A percentile compares a stretch with the other conserved stretches of the same genome.
Conservation (phyloP, 2,113 vertebrate genomes). For the Pogona vitticeps region DNA sequence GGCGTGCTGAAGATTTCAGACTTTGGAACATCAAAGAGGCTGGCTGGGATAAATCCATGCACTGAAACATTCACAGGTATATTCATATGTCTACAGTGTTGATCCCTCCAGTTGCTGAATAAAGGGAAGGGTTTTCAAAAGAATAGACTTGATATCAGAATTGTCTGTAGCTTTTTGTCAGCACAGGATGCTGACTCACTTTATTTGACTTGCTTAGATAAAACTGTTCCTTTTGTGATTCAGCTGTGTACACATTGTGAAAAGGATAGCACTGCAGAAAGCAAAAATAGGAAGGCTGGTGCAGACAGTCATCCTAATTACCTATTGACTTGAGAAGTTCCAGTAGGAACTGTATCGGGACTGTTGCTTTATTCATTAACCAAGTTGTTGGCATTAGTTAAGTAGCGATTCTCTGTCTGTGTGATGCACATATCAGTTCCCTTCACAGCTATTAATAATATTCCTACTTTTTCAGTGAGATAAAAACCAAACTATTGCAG, state of each 20-base stretch:
- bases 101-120: constrained; percentile 14
- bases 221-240: background rate
- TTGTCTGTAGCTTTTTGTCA: constrained; percentile 36
- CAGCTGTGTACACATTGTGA: background rate
- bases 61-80: constrained; percentile 98
- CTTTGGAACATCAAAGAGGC: constrained; percentile 96
- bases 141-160: constrained; percentile 25
- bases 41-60: constrained; percentile 97
- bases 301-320: background rate
- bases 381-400: background rate
- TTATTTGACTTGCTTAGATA: background rate
- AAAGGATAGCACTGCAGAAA: background rate
- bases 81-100: constrained; percentile 37
- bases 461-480: constrained; percentile 50
- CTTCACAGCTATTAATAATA: constrained; percentile 31
- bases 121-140: background rate
- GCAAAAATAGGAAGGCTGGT: background rate
- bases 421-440: constrained; percentile 15
- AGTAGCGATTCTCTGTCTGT: constrained; percentile 34
- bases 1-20: constrained; percentile 98
- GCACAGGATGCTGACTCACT: background rate
- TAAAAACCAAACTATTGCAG: constrained; percentile 28
- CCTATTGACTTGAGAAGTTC: background rate
- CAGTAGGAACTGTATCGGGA: background rate
- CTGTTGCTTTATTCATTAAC: background rate